Evolutionary conservation across 1,140 invertebrate genomes (phyloP).

Genomic region (Pseudomyrmex gracilis): DNA sequence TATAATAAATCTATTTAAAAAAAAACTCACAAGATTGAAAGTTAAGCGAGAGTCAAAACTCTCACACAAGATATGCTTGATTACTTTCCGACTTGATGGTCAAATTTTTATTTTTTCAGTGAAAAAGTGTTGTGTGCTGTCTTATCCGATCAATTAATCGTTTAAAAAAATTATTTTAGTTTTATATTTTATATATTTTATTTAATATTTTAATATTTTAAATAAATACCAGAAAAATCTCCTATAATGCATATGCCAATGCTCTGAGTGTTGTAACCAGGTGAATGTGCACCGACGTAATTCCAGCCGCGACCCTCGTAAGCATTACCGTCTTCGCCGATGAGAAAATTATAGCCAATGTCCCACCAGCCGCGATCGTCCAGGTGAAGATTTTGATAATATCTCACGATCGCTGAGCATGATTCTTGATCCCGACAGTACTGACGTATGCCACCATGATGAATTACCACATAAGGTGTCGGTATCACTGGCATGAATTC

Average conservation of each 20-base stretch:
- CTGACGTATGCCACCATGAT: constrained; percentile 75
- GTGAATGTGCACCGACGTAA: constrained; percentile 88
- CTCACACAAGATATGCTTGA: too few relatives aligned
- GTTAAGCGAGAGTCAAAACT: too few relatives aligned
- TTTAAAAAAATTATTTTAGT: too few relatives aligned
- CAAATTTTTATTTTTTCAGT: too few relatives aligned
- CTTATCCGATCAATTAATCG: too few relatives aligned
- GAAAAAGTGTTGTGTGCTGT: too few relatives aligned
- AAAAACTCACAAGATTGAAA: too few relatives aligned
- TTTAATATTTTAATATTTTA: background rate
- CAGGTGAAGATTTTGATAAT: constrained; percentile 86
- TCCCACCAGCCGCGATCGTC: constrained; percentile 89
- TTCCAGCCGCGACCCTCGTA: constrained; percentile 92
- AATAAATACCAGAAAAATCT: constrained; percentile 74
- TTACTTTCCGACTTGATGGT: too few relatives aligned
- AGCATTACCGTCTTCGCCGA: constrained; percentile 88
- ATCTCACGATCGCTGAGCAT: constrained; percentile 82
- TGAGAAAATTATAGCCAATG: constrained; percentile 88
- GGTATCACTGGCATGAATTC: constrained; percentile 57
- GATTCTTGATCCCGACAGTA: constrained; percentile 77
- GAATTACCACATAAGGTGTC: constrained; percentile 77
- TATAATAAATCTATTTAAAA: too few relatives aligned
- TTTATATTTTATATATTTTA: background rate
- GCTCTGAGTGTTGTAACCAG: constrained; percentile 88
- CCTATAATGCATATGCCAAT: constrained; percentile 89